These are phyloP conservation scores for Mimumesa dahlbomi DNA, from an alignment of 2,888 invertebrate genomes.

Conservation along the genomic window DNA sequence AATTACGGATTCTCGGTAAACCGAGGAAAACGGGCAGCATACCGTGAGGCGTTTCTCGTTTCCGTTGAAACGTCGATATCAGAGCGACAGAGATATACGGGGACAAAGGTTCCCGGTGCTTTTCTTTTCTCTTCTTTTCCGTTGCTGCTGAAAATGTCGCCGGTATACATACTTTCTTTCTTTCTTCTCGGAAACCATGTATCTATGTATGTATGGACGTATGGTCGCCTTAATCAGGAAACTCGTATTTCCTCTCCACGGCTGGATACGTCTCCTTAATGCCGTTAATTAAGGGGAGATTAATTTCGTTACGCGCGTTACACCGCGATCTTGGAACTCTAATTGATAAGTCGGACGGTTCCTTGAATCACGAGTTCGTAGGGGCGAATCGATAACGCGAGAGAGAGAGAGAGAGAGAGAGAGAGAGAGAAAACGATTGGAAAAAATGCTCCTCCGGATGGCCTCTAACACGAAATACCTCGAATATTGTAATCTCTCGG, in stretches of 20 bases:
- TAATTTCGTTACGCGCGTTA: constrained; percentile 42
- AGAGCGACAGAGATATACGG: constrained; percentile 2
- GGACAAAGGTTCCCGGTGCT: constrained; percentile 23
- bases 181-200: constrained; percentile 43
- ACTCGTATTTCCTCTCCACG: constrained; percentile 36
- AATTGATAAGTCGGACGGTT: constrained; percentile 46
- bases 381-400: constrained; percentile 20
- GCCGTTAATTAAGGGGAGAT: constrained; percentile 48
- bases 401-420: no score
- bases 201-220: no score
- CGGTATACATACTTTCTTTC: constrained; percentile 34
- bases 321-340: constrained; percentile 49
- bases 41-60: constrained; percentile 48
- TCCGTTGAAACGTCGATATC: constrained; percentile 53
- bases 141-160: constrained; percentile 10
- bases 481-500: neutral
- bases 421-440: no score
- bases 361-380: constrained; percentile 26
- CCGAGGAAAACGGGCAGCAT: constrained; percentile 50
- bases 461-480: constrained; percentile 35
- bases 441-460: constrained; percentile 8
- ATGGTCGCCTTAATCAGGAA: constrained; percentile 51
- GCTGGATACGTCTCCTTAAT: constrained; percentile 29
- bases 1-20: constrained; percentile 61
- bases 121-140: neutral